Conservation (phyloP, 2,888 invertebrate species). For the Enchytraeus crypticus region DNA sequence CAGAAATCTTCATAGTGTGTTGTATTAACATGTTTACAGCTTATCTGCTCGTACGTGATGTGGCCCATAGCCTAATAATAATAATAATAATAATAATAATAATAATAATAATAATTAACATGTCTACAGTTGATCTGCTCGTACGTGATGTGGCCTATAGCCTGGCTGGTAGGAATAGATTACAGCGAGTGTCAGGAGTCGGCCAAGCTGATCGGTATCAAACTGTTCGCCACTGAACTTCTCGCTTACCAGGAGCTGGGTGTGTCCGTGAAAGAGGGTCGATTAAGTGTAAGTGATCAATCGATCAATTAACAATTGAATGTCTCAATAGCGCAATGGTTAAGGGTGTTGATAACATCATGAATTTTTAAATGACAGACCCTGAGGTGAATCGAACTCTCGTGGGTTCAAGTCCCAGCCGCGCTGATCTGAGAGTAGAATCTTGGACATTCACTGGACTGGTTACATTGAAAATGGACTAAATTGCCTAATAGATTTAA, state of each 20-base stretch:
- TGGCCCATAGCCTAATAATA: background rate
- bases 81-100: background rate
- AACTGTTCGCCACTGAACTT: constrained; percentile 27
- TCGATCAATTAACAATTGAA: too few relatives aligned
- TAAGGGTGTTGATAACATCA: too few relatives aligned
- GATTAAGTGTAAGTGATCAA: constrained; percentile 9
- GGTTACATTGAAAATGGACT: too few relatives aligned
- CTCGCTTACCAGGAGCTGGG: constrained; percentile 27
- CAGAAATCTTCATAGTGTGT: too few relatives aligned
- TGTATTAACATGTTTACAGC: too few relatives aligned
- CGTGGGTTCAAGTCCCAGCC: background rate
- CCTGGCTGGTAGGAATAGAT: constrained; percentile 26
- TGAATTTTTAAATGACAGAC: too few relatives aligned
- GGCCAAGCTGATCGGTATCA: constrained; percentile 26
- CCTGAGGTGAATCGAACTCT: too few relatives aligned
- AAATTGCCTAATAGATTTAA: too few relatives aligned
- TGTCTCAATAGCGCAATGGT: too few relatives aligned
- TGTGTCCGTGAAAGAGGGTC: constrained; percentile 8
- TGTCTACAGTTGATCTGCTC: constrained; percentile 25
- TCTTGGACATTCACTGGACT: too few relatives aligned
- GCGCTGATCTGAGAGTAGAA: too few relatives aligned
- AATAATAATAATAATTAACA: background rate
- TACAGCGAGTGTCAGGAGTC: constrained; percentile 20
- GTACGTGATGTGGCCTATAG: constrained; percentile 26
- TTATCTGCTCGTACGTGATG: too few relatives aligned